Conservation (phyloP, 1,140 invertebrate genomes). For the Stegodyphus dumicola region DNA sequence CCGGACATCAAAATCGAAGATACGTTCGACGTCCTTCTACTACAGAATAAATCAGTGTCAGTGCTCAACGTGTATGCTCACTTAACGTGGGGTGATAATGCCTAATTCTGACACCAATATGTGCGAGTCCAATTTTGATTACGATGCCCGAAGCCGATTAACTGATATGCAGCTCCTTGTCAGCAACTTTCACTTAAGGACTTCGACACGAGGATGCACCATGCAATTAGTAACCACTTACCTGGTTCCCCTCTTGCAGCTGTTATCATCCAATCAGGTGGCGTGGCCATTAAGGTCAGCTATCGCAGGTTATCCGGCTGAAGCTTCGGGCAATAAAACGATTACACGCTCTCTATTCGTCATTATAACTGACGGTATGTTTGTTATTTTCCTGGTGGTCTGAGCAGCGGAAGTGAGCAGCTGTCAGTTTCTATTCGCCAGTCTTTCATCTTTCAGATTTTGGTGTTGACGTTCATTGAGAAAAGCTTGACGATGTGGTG, state of each 20-base stretch:
- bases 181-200: conserved; percentile 23
- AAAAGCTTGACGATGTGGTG: too few species aligned
- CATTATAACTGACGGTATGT: conserved; percentile 3
- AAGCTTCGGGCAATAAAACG: conserved; percentile 5
- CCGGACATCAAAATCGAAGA: too few species aligned
- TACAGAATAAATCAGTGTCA: conserved; percentile 10
- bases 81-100: too few species aligned
- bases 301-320: background rate
- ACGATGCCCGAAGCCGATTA: background rate
- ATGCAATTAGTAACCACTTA: conserved; percentile 32
- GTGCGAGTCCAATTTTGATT: background rate
- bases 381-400: background rate
- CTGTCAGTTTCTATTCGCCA: background rate
- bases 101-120: background rate
- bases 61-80: background rate
- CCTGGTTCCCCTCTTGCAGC: background rate
- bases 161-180: conserved; percentile 7
- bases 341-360: conserved; percentile 8
- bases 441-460: too few species aligned
- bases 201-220: background rate
- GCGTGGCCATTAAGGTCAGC: conserved; percentile 17
- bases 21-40: too few species aligned
- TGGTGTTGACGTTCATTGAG: too few species aligned
- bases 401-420: conserved; percentile 13
- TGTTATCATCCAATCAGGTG: conserved; percentile 30